Evolutionary conservation across 2,113 vertebrate species (phyloP).

Genomic region (Aleadryas rufinucha): DNA sequence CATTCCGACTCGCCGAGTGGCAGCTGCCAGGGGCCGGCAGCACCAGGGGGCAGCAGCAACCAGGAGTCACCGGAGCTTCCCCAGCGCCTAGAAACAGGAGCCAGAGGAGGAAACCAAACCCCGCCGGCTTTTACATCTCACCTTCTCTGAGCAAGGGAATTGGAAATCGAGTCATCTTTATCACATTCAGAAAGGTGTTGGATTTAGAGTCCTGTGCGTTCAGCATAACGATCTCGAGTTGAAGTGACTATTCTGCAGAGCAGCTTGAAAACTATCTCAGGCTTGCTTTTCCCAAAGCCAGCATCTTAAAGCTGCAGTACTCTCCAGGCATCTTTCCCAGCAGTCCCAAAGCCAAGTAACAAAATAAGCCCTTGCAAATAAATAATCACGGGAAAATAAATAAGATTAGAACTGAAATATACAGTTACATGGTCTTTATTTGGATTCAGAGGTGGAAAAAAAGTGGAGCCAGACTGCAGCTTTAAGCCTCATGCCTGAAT

Average conservation of each 20-base stretch:
- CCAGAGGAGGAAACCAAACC: conserved; percentile 29
- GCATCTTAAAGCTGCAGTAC: conserved; percentile 58
- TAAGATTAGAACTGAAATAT: conserved; percentile 39
- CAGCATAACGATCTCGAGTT: neutral
- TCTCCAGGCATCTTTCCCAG: conserved; percentile 39
- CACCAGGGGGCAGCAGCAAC: conserved; percentile 56
- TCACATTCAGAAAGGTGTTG: conserved; percentile 7
- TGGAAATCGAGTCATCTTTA: conserved; percentile 23
- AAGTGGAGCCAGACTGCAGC: conserved; percentile 50
- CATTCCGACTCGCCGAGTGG: neutral
- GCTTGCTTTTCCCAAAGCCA: neutral
- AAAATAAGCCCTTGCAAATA: conserved; percentile 56
- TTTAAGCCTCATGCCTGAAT: conserved; percentile 39
- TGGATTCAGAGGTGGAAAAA: conserved; percentile 61
- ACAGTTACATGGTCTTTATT: conserved; percentile 60
- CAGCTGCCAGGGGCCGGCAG: neutral
- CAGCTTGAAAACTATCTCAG: neutral
- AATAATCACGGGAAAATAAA: conserved; percentile 61
- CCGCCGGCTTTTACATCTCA: neutral
- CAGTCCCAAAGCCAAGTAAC: conserved; percentile 45
- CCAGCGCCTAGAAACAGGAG: conserved; percentile 5
- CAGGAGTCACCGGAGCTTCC: neutral
- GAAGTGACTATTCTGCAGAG: neutral
- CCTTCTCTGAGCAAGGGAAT: neutral
- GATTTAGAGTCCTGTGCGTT: neutral